Percentiles rank a stretch among this genome's conserved stretches.
Conservation (phyloP, 2,888 invertebrate genomes). For the Cantharis rustica region DNA sequence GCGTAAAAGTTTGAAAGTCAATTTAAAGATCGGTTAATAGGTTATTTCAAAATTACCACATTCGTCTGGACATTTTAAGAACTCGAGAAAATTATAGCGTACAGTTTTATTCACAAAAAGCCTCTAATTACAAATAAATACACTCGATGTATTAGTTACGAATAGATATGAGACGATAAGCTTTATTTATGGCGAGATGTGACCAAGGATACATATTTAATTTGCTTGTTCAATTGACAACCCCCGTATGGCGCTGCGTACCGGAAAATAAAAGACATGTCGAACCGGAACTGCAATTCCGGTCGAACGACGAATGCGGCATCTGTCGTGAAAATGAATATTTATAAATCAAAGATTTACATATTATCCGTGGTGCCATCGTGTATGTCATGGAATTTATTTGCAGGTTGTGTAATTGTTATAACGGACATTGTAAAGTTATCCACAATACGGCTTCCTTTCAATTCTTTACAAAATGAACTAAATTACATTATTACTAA, state of each 20-base stretch:
- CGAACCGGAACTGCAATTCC: constrained; percentile 56
- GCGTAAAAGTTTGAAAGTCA: background rate
- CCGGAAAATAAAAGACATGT: constrained; percentile 51
- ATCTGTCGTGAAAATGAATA: constrained; percentile 48
- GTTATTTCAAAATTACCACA: background rate
- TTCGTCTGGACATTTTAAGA: constrained; percentile 22
- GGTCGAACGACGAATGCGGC: constrained; percentile 45
- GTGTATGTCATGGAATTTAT: constrained; percentile 42
- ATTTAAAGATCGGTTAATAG: background rate
- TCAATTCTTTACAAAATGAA: background rate
- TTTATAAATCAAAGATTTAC: constrained; percentile 47
- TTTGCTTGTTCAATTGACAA: constrained; percentile 48
- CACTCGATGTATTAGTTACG: constrained; percentile 39
- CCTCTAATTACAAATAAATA: constrained; percentile 43
- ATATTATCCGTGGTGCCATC: constrained; percentile 44
- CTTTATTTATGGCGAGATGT: constrained; percentile 44
- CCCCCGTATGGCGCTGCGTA: constrained; percentile 47
- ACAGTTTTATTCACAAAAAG: constrained; percentile 37
- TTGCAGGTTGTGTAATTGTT: constrained; percentile 42
- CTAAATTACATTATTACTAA: background rate
- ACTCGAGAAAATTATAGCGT: constrained; percentile 35
- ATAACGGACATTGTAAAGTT: constrained; percentile 41
- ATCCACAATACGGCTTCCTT: constrained; percentile 19
- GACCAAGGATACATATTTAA: constrained; percentile 49
- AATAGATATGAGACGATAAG: constrained; percentile 44